Evolutionary conservation across 2,888 invertebrate species (phyloP).

Genomic region (Metallyticus violacea): DNA sequence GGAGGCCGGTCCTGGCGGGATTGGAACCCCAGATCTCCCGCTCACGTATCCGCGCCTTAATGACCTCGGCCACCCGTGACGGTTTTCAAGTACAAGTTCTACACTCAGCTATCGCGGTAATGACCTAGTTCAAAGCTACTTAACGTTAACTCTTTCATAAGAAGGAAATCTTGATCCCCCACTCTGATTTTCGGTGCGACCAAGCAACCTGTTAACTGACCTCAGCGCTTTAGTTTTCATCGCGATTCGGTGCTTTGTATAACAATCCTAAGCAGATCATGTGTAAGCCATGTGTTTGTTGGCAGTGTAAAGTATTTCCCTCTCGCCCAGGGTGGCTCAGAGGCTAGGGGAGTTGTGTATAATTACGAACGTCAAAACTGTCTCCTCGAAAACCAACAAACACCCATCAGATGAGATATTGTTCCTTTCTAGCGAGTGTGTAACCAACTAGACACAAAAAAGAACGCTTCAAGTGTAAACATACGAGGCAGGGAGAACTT

Average conservation of each 20-base stretch:
- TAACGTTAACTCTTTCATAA: no score
- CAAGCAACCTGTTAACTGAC: background rate
- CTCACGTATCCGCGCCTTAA: no score
- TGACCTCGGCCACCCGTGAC: no score
- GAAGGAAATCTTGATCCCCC: no score
- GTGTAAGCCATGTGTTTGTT: background rate
- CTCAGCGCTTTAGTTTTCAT: no score
- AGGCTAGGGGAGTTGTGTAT: background rate
- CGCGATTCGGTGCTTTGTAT: background rate
- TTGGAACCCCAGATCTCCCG: no score
- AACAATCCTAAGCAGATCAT: background rate
- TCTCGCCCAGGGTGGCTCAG: background rate
- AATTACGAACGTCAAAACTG: constrained; percentile 13
- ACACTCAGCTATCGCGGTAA: no score
- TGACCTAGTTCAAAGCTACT: no score
- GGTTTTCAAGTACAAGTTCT: no score
- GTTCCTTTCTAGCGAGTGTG: background rate
- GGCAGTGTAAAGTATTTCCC: background rate
- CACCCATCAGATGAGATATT: constrained; percentile 7
- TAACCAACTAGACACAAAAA: no score
- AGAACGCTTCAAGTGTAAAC: background rate
- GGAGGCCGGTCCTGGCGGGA: no score
- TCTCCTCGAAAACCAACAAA: background rate
- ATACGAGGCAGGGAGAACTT: background rate
- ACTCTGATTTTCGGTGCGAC: background rate